Evolutionary conservation across 2,797 vertebrate species (phyloP).

Genomic region (Hemibagrus guttatus): DNA sequence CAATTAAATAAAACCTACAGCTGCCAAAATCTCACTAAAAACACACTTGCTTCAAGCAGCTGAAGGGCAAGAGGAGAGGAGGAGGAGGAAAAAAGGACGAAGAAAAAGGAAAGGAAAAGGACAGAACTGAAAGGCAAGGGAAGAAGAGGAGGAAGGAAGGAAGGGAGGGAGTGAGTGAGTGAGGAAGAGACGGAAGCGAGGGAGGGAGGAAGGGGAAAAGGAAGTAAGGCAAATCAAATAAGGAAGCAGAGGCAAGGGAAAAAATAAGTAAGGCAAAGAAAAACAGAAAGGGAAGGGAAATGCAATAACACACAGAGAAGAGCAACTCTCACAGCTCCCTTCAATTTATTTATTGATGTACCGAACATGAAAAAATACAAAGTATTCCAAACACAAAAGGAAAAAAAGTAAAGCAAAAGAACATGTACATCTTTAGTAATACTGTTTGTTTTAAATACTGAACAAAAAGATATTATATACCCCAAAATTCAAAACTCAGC

Average conservation of each 20-base stretch:
- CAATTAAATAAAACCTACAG: background rate
- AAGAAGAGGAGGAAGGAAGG: background rate
- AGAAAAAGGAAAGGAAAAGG: background rate
- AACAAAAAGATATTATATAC: conserved; percentile 74
- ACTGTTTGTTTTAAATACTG: conserved; percentile 72
- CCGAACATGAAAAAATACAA: conserved; percentile 98
- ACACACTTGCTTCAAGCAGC: background rate
- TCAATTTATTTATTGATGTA: conserved; percentile 99
- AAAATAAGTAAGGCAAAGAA: background rate
- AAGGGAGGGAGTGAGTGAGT: no score
- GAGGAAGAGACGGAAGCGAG: background rate
- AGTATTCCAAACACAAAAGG: conserved; percentile 95
- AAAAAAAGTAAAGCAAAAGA: conserved; percentile 62
- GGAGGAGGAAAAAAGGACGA: background rate
- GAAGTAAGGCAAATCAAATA: background rate
- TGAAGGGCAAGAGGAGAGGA: background rate
- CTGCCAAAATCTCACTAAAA: background rate
- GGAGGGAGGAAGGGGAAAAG: background rate
- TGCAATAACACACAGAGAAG: background rate
- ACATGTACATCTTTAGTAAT: conserved; percentile 81
- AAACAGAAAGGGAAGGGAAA: background rate
- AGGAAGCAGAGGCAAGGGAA: background rate
- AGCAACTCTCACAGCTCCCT: conserved; percentile 77
- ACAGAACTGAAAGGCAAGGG: no score
- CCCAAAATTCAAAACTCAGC: conserved; percentile 63